Conservation (phyloP, 2,113 vertebrate genomes). For the Mus pahari region DNA sequence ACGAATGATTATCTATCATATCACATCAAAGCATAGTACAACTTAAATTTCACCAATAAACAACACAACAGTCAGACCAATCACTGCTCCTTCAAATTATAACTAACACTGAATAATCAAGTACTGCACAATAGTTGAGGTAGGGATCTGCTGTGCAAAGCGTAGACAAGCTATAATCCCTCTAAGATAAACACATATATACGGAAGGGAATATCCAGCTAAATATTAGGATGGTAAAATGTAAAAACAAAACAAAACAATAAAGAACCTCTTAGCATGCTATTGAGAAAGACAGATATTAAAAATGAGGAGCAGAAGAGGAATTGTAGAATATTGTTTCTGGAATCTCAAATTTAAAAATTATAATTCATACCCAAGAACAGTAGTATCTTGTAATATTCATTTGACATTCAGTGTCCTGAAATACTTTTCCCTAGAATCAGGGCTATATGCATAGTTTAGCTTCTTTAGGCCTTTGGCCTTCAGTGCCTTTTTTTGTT, state of each 20-base stretch:
- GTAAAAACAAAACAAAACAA: neutral
- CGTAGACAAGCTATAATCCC: neutral
- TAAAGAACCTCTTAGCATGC: neutral
- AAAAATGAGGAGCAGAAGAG: neutral
- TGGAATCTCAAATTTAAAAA: neutral
- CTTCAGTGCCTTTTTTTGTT: neutral
- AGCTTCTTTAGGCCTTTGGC: neutral
- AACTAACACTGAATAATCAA: neutral
- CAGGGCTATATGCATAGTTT: neutral
- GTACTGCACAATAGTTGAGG: neutral
- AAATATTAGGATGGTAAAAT: neutral
- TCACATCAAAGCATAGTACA: neutral
- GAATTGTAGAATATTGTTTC: neutral
- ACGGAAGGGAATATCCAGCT: neutral
- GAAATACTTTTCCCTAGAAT: neutral
- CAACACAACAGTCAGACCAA: neutral
- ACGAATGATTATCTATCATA: neutral
- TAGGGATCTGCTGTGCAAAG: neutral
- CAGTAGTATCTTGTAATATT: neutral
- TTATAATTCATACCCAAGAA: neutral
- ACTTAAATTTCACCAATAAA: neutral
- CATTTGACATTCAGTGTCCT: neutral
- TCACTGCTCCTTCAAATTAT: neutral
- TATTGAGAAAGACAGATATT: neutral
- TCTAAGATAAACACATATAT: accelerated